A percentile compares a stretch with the other conserved stretches of the same genome.
These are phyloP conservation scores for Denticeps clupeoides DNA, from an alignment of 2,797 vertebrate species.

Conservation along the genomic window DNA sequence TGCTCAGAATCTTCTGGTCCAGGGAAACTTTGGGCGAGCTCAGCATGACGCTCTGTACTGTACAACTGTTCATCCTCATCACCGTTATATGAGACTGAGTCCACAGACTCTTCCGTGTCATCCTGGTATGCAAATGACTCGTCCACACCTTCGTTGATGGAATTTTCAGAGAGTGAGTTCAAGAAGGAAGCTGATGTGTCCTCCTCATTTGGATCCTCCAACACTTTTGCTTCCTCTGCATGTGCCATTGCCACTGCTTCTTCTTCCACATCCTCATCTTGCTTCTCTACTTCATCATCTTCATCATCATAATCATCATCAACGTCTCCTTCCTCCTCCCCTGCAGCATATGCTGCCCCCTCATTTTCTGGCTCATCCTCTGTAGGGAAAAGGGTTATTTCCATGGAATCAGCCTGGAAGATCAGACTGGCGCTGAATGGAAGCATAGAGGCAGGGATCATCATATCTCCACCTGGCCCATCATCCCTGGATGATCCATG, in stretches of 20 bases:
- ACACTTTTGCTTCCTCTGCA: slow-evolving; percentile 27
- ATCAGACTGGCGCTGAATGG: slow-evolving; percentile 83
- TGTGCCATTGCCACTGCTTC: slow-evolving; percentile 36
- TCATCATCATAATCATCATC: slow-evolving; percentile 38
- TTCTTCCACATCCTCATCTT: slow-evolving; percentile 27
- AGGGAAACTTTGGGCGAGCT: slow-evolving; percentile 34
- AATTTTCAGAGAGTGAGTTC: slow-evolving; percentile 86
- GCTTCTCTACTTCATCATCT: slow-evolving; percentile 20
- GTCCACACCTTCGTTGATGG: slow-evolving; percentile 82
- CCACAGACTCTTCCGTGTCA: slow-evolving; percentile 77
- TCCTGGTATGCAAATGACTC: slow-evolving; percentile 89
- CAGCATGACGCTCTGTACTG: slow-evolving; percentile 74
- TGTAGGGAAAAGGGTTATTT: slow-evolving; percentile 74
- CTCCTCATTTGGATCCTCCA: slow-evolving; percentile 58
- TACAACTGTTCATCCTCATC: slow-evolving; percentile 79
- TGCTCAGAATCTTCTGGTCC: slow-evolving; percentile 26
- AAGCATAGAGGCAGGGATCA: slow-evolving; percentile 84
- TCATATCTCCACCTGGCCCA: slow-evolving; percentile 52
- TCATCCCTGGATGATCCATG: slow-evolving; percentile 52
- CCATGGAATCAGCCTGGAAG: slow-evolving; percentile 86
- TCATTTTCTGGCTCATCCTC: slow-evolving; percentile 60
- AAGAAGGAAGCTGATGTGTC: slow-evolving; percentile 85
- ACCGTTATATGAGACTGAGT: slow-evolving; percentile 81
- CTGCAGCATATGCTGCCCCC: slow-evolving; percentile 61
- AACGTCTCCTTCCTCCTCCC: slow-evolving; percentile 65